Percentiles rank a stretch among this genome's conserved stretches.
phyloP scores from a whole-genome alignment of 2,113 vertebrate species.

The Xiphophorus couchianus region DNA sequence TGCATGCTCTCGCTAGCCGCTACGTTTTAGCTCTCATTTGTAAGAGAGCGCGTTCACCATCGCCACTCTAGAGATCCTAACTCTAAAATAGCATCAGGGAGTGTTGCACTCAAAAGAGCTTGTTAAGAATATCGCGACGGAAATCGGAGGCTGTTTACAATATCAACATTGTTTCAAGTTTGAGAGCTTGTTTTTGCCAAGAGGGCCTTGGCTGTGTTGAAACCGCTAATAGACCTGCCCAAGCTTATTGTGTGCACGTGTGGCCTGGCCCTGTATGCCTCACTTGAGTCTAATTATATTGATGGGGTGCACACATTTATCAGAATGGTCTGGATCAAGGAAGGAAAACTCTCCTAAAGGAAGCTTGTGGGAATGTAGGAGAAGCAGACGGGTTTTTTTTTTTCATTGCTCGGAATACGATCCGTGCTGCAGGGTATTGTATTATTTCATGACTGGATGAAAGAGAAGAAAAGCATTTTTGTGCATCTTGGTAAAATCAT shows the following conservation, averaged over 20 bases:
- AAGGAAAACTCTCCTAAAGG: slow-evolving; percentile 38
- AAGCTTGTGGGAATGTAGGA: slow-evolving; percentile 43
- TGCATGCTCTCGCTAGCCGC: background rate
- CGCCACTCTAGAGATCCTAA: slow-evolving; percentile 17
- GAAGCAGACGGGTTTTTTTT: slow-evolving; percentile 19
- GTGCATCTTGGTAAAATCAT: background rate
- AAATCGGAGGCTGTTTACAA: slow-evolving; percentile 48
- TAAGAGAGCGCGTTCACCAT: slow-evolving; percentile 17
- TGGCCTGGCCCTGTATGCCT: slow-evolving; percentile 46
- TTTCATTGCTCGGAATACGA: slow-evolving; percentile 28
- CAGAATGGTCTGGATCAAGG: slow-evolving; percentile 39
- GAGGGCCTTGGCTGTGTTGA: slow-evolving; percentile 59
- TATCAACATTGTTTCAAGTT: slow-evolving; percentile 31
- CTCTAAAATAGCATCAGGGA: slow-evolving; percentile 36
- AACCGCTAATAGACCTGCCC: slow-evolving; percentile 56
- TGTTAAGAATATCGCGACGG: slow-evolving; percentile 38
- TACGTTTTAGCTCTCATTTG: background rate
- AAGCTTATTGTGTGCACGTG: slow-evolving; percentile 59
- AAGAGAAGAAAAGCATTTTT: background rate
- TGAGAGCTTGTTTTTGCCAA: slow-evolving; percentile 54
- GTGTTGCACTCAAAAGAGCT: slow-evolving; percentile 38
- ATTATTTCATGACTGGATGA: background rate
- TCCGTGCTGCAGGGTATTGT: background rate
- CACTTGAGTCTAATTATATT: slow-evolving; percentile 69
- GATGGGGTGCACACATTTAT: slow-evolving; percentile 47